phyloP scores from a whole-genome alignment of 2,888 invertebrate genomes.

The Harmothoe impar region DNA sequence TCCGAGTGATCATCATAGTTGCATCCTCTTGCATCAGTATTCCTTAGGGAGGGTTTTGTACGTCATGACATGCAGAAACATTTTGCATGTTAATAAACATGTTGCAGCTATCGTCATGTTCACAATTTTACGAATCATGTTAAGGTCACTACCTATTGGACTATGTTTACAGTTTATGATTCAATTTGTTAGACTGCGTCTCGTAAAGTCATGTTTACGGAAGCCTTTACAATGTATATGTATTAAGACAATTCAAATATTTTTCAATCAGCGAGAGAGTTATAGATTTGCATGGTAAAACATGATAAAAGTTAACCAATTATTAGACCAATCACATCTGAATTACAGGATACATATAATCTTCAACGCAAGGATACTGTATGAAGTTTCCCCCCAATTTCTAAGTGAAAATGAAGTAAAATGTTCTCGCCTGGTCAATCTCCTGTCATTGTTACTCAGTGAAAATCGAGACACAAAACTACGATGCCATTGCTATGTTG shows the following conservation, averaged over 20 bases:
- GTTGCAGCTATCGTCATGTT: neutral
- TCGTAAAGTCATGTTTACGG: neutral
- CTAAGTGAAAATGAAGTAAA: neutral
- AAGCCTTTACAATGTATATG: neutral
- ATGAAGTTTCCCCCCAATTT: neutral
- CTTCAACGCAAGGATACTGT: neutral
- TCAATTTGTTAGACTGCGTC: neutral
- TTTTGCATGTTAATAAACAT: neutral
- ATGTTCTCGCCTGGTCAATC: neutral
- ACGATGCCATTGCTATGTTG: conserved; percentile 13
- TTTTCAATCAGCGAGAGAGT: neutral
- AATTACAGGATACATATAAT: neutral
- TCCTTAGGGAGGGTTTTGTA: neutral
- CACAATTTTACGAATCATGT: neutral
- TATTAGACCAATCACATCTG: neutral
- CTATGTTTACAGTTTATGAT: conserved; percentile 1
- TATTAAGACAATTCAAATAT: neutral
- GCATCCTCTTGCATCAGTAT: neutral
- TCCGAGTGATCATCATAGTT: neutral
- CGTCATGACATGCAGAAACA: neutral
- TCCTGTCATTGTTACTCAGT: neutral
- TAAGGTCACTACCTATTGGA: neutral
- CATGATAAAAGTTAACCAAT: neutral
- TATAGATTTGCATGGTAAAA: too few species aligned
- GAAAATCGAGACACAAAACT: neutral